Conservation (phyloP, 2,797 vertebrate species). For the Rhincodon typus region DNA sequence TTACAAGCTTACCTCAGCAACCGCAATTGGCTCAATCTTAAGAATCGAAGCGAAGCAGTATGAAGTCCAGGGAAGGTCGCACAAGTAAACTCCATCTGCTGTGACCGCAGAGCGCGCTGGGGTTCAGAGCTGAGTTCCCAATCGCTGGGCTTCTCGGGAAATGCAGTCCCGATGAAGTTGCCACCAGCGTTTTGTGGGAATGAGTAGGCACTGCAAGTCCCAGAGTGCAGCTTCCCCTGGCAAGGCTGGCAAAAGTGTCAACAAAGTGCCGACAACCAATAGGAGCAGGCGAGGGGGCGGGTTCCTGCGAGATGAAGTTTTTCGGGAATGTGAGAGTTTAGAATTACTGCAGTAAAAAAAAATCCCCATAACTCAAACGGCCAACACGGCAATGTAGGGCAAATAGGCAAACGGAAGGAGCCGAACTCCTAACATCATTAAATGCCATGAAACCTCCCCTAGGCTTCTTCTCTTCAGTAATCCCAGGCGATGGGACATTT, state of each 20-base stretch:
- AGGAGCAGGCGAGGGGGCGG: background rate
- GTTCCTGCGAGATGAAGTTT: background rate
- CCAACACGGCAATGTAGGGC: slow-evolving; percentile 32
- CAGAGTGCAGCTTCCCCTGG: background rate
- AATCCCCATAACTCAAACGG: slow-evolving; percentile 7
- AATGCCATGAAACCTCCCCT: slow-evolving; percentile 22
- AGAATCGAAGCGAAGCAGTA: background rate
- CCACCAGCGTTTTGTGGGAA: background rate
- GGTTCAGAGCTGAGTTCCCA: no score
- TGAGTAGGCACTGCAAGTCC: background rate
- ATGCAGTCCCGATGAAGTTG: background rate
- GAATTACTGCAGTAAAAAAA: slow-evolving; percentile 28
- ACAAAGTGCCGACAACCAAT: background rate
- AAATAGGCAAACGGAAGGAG: background rate
- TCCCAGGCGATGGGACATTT: slow-evolving; percentile 80
- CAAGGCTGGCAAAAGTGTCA: background rate
- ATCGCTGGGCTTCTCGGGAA: background rate
- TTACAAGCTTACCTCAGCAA: background rate
- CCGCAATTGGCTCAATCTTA: background rate
- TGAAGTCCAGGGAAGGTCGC: background rate
- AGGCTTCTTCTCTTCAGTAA: slow-evolving; percentile 56
- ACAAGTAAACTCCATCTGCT: background rate
- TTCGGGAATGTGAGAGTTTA: slow-evolving; percentile 22
- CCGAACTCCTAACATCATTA: background rate
- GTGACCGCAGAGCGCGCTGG: background rate